Conservation (phyloP, 2,113 vertebrate species). For the Agapornis roseicollis region DNA sequence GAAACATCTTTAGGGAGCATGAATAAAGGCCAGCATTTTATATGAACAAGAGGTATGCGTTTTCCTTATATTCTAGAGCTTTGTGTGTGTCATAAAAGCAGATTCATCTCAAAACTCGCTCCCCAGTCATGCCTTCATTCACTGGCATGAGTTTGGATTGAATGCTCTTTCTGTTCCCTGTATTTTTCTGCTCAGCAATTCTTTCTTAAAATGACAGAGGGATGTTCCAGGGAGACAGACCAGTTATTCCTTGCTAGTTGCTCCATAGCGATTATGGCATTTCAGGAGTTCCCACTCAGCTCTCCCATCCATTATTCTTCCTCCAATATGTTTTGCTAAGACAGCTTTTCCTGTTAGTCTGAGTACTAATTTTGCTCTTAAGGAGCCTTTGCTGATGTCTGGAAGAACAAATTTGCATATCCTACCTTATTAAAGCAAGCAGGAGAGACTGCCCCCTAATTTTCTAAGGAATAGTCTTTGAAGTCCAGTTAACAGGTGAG, state of each 20-base stretch:
- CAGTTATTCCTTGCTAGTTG: background rate
- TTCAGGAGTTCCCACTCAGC: background rate
- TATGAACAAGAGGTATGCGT: background rate
- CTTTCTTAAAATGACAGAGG: background rate
- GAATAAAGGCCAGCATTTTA: background rate
- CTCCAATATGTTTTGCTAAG: background rate
- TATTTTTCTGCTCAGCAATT: background rate
- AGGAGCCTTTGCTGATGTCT: background rate
- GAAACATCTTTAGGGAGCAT: background rate
- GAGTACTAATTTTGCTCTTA: background rate
- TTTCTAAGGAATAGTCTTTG: constrained; percentile 11
- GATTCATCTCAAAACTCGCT: background rate
- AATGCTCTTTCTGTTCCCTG: background rate
- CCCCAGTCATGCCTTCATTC: background rate
- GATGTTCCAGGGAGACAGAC: background rate
- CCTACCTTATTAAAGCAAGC: background rate
- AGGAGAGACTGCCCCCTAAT: background rate
- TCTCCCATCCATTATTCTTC: background rate
- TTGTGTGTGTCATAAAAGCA: background rate
- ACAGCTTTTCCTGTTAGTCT: background rate
- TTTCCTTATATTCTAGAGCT: background rate
- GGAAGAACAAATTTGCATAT: background rate
- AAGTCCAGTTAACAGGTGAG: constrained; percentile 24
- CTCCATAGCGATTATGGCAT: background rate
- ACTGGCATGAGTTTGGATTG: background rate